phyloP scores from a whole-genome alignment of 2,888 invertebrate species.

The Microctonus brassicae region DNA sequence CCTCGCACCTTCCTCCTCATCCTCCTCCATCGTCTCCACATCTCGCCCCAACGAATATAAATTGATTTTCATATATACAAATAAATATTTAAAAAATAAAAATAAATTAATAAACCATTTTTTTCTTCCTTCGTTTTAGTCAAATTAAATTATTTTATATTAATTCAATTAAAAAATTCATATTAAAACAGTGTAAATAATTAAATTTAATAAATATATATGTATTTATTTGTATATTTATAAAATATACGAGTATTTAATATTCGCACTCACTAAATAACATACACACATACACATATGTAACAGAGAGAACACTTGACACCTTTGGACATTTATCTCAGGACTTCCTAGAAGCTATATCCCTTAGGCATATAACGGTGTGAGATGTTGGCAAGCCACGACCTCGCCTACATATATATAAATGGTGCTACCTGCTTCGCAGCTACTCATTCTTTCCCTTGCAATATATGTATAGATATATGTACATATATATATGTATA shows the following conservation, averaged over 20 bases:
- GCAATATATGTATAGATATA: too few species aligned
- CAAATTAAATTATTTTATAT: too few species aligned
- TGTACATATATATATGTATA: not conserved
- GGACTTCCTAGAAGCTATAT: constrained; percentile 11
- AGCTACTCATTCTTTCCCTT: constrained; percentile 18
- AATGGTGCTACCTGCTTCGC: constrained; percentile 30
- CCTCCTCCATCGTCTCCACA: not conserved
- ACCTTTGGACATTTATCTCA: constrained; percentile 13
- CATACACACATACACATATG: not conserved
- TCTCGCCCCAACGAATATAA: not conserved
- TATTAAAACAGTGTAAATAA: too few species aligned
- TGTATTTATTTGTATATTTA: too few species aligned
- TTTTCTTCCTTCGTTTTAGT: not conserved
- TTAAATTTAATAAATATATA: too few species aligned
- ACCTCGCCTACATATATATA: constrained; percentile 28
- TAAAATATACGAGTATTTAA: not conserved
- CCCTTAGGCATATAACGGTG: constrained; percentile 35
- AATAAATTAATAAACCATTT: not conserved
- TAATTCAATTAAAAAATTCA: too few species aligned
- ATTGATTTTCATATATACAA: not conserved
- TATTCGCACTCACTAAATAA: not conserved
- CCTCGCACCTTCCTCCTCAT: constrained; percentile 40
- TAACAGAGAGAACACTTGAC: not conserved
- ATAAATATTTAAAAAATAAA: not conserved
- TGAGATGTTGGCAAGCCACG: constrained; percentile 20